Base-by-base conservation (phyloP, 2,888 invertebrate genomes). In the Odontomyia ornata region DNA sequence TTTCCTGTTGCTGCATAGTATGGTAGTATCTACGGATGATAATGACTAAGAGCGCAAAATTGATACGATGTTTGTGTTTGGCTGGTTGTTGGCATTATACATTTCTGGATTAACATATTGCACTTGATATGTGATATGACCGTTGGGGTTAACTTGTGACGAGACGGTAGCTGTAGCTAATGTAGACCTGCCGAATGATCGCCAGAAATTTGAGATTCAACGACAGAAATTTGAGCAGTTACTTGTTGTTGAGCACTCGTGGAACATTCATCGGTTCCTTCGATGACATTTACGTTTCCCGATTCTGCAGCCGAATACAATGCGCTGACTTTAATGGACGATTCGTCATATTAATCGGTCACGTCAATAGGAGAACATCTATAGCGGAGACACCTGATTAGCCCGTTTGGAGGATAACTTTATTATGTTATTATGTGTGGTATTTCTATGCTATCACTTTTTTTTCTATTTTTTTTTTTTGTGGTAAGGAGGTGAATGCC, bases 101-200 rank as follows among this genome's bases (percentile, higher is more conserved):
- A 93, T 83, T 88, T 91, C 89, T 0, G 92, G 91, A 84, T 93
- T 93, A 82, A 93, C 92, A 89, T 93, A 93, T 85, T 93, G 93
- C 83, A 93, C 92, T 84, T 93, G 92, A 83, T 93, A 93, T 62
- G 82, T 85, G 36, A 78, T 79, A 25, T 86, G 86, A 27, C 83
- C 81, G 18, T 82, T 82, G 60, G 79, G 79, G 71, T 80, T 80
- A 79, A 87, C 87, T 80, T 87, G 86, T 1, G 86, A 85, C 47
- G 87, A 85, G n/a, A n/a, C 86, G 60, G 86, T 86, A 21, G 86
- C 86, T 0, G 86, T 86, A 1, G 86, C 86, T 83, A 86, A 52
- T 83, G 84, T 1, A 85, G 85, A 36, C 83, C 82, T 30, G 82
- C 83, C 7, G 72, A 18, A 57, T 83, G 83, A 71, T 82, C 83